Evolutionary conservation across 2,113 vertebrate species (phyloP), one percentile per base, ranked within the genome.

Genomic region (Colius striatus): DNA sequence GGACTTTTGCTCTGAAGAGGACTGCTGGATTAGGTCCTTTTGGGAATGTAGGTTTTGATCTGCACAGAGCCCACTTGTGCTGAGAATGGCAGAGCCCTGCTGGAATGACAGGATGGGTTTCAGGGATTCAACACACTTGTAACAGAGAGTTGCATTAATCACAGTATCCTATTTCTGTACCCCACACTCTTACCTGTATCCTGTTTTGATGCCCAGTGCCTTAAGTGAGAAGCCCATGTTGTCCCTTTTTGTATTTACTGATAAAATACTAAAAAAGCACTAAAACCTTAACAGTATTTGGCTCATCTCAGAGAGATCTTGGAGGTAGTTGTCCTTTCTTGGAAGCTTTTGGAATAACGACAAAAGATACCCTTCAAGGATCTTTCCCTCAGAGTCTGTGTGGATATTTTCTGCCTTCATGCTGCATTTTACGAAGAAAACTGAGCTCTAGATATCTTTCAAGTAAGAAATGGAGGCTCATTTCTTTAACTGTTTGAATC

Each of bases 341-440:
- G 50, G 18, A 91, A 89, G 54, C 43, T 78, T 92, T 87, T 87
- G 61, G 89, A 94, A 76, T 76, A 73, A 85, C 50, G 51, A 76
- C 87, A 88, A 10, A 77, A 38, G 73, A 82, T 20, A 70, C 26
- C 16, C 63, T 62, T 94, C 75, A 92, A 76, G 43, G 75, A 95
- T 84, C 78, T 95, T 72, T 92, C 80, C 80, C 43, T 84, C 88
- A 67, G 34, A 51, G 29, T 80, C 85, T 87, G 25, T 61, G 41
- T 55, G n/a, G 58, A 16, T 75, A 2, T 36, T 43, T 80, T 88
- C 17, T 34, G 8, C 77, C 50, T 91, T 77, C 51, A 29, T 81
- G 27, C 22, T 87, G 45, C 1, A 1, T 83, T 92, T 87, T 34
- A 62, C 65, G 67, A 88, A 83, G 55, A 89, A 73, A 72, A 13